Evolutionary conservation across 1,140 invertebrate genomes (phyloP).

Genomic region (Brachionus rotundiformis): DNA sequence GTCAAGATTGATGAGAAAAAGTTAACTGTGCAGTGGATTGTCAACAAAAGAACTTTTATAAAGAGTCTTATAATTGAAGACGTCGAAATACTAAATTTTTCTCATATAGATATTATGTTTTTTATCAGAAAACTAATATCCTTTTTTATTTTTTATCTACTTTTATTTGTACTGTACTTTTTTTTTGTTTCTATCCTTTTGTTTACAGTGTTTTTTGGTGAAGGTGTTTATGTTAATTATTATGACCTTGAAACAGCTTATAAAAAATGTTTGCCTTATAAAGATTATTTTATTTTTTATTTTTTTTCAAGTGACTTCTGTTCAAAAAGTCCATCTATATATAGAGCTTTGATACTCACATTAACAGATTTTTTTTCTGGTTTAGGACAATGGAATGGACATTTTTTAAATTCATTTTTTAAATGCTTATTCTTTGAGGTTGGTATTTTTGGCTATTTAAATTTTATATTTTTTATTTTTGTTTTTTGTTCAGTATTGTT

Average conservation of each 20-base stretch:
- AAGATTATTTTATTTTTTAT: background rate
- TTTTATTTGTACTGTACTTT: background rate
- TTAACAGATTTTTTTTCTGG: background rate
- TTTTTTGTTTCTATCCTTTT: background rate
- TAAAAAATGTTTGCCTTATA: constrained; percentile 1
- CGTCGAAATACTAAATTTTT: background rate
- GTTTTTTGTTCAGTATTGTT: background rate
- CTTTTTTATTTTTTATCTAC: background rate
- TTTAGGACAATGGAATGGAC: background rate
- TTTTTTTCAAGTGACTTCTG: constrained; percentile 13
- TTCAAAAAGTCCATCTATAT: constrained; percentile 15
- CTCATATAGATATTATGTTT: background rate
- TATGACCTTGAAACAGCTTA: background rate
- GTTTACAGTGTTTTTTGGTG: background rate
- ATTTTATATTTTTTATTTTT: background rate
- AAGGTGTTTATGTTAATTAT: constrained; percentile 31
- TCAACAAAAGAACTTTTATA: background rate
- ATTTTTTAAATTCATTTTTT: background rate
- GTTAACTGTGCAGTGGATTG: constrained; percentile 10
- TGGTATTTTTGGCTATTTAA: constrained; percentile 7
- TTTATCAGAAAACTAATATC: background rate
- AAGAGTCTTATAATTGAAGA: background rate
- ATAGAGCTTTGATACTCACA: background rate
- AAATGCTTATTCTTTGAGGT: background rate
- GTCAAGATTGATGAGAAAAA: background rate